Evolutionary conservation across 2,888 invertebrate species (phyloP).

Genomic region (Meteorus cinctellus): DNA sequence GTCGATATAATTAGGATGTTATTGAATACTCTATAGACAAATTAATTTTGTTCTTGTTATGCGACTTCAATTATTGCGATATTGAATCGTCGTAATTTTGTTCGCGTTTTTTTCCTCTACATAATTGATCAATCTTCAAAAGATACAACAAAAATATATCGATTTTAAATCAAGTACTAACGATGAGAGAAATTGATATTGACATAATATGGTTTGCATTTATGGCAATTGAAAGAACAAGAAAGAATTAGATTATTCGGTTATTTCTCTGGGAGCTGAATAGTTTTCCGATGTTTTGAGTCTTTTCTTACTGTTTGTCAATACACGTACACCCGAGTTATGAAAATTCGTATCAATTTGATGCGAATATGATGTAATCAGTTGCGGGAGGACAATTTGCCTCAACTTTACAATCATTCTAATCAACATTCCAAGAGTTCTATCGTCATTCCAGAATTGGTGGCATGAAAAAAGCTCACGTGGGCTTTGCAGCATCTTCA

Average conservation of each 20-base stretch:
- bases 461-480: neutral
- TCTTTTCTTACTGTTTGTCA: neutral
- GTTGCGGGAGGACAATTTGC: neutral
- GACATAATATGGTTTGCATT: neutral
- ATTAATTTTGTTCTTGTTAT: slow-evolving; percentile 5
- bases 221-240: neutral
- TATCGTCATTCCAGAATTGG: neutral
- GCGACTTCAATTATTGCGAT: neutral
- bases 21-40: neutral
- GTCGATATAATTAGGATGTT: neutral
- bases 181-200: neutral
- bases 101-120: neutral
- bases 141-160: neutral
- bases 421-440: neutral
- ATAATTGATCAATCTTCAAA: neutral
- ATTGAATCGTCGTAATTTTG: neutral
- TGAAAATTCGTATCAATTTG: neutral
- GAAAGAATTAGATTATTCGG: neutral
- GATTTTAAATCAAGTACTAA: neutral
- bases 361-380: neutral
- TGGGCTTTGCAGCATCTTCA: neutral
- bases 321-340: neutral
- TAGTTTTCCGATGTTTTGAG: neutral
- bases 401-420: neutral
- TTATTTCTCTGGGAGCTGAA: neutral